Conservation (phyloP, 2,888 invertebrate species). For the Pachycephus smyrnensis region DNA sequence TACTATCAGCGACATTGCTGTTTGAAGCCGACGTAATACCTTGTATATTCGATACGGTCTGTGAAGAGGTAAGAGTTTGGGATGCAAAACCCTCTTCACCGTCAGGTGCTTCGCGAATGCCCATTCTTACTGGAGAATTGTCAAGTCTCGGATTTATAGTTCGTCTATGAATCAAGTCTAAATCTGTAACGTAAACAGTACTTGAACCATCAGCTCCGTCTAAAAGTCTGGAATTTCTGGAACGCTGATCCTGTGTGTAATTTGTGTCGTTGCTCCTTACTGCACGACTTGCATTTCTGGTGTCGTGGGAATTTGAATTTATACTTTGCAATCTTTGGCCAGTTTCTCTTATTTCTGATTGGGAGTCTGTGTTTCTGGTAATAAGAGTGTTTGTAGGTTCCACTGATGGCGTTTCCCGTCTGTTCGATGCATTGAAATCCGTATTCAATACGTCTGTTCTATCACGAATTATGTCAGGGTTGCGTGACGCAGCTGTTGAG, state of each 20-base stretch:
- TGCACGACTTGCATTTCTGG: conserved; percentile 8
- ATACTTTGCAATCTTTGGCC: conserved; percentile 31
- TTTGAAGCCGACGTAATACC: conserved; percentile 28
- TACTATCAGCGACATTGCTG: conserved; percentile 35
- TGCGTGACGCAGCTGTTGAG: conserved; percentile 1
- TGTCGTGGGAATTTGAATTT: conserved; percentile 11
- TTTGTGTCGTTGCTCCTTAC: conserved; percentile 12
- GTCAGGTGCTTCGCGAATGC: conserved; percentile 73
- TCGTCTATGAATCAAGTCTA: conserved; percentile 59
- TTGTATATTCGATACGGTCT: conserved; percentile 52
- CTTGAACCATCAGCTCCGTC: conserved; percentile 63
- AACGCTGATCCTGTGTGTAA: conserved; percentile 39
- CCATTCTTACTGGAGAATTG: conserved; percentile 68
- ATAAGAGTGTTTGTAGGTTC: neutral
- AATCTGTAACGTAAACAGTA: conserved; percentile 61
- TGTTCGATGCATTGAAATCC: conserved; percentile 28
- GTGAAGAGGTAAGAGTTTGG: conserved; percentile 53
- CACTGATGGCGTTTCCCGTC: conserved; percentile 18
- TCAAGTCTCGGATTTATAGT: conserved; percentile 55
- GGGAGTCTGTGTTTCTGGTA: conserved; percentile 22
- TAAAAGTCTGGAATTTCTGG: conserved; percentile 55
- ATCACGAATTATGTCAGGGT: neutral
- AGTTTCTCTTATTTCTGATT: conserved; percentile 26
- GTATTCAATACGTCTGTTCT: conserved; percentile 10
- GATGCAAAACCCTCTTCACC: conserved; percentile 72